Evolutionary conservation across 2,113 vertebrate species (phyloP).

Genomic region (Gasterosteus aculeatus): DNA sequence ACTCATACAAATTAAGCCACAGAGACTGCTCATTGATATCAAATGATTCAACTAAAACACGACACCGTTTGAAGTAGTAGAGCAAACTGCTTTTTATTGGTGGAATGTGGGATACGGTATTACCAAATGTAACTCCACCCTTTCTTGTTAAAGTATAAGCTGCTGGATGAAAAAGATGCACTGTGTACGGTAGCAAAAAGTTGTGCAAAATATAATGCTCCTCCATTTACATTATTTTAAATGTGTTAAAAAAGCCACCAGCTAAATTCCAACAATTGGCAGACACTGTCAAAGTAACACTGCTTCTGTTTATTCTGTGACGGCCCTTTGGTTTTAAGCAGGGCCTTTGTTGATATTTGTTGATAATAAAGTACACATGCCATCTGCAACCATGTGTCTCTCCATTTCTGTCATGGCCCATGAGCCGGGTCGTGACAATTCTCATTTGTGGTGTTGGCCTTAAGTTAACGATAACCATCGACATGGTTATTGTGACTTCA

Average conservation of each 20-base stretch:
- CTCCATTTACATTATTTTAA: too few species aligned
- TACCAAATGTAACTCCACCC: not conserved
- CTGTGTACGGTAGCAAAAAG: too few species aligned
- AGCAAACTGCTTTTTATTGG: not conserved
- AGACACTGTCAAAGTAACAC: not conserved
- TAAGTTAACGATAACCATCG: not conserved
- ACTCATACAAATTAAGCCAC: not conserved
- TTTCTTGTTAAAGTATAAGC: too few species aligned
- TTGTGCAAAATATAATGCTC: too few species aligned
- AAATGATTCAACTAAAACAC: not conserved
- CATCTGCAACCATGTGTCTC: too few species aligned
- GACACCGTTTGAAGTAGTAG: not conserved
- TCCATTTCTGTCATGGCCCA: too few species aligned
- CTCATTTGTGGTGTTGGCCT: not conserved
- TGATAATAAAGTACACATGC: too few species aligned
- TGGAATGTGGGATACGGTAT: too few species aligned
- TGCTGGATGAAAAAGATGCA: not conserved
- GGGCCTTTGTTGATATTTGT: too few species aligned
- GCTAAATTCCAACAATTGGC: not conserved
- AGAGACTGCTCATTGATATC: not conserved
- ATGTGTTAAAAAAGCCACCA: too few species aligned
- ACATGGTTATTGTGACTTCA: not conserved
- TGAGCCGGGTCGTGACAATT: not conserved
- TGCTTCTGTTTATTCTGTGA: too few species aligned
- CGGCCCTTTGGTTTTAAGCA: too few species aligned